Percentiles rank a stretch among this genome's conserved stretches.
Evolutionary conservation across 37 sponge, comb jelly and placozoan species (phyloP).

Genomic region (Spongilla lacustris): DNA sequence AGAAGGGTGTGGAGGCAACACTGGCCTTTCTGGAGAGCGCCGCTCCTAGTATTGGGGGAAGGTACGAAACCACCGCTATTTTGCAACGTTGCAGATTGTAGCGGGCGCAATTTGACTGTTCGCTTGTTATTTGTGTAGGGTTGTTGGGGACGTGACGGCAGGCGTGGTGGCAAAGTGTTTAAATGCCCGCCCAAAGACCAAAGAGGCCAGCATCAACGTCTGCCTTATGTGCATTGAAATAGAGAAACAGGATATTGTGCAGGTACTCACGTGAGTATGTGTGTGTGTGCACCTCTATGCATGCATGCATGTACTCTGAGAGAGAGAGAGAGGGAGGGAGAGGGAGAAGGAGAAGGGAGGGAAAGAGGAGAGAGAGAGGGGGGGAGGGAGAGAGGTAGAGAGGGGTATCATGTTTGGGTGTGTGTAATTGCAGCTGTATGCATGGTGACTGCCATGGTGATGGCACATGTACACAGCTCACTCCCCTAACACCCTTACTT

Average conservation of each 20-base stretch:
- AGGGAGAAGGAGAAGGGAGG: no score
- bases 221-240: conserved; percentile 93
- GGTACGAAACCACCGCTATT: conserved; percentile 71
- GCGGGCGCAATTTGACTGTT: not conserved
- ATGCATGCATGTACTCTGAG: no score
- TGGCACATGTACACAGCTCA: no score
- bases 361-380: no score
- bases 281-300: conserved; percentile 5
- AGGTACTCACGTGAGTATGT: conserved; percentile 22
- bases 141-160: conserved; percentile 70
- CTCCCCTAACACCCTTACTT: not conserved
- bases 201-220: conserved; percentile 59
- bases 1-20: conserved; percentile 92
- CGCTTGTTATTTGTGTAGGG: not conserved
- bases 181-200: conserved; percentile 90
- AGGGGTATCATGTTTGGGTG: no score
- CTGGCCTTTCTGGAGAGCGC: conserved; percentile 85
- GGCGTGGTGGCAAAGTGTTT: conserved; percentile 92
- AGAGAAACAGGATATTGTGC: conserved; percentile 81
- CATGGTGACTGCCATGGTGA: not conserved
- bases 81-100: no score
- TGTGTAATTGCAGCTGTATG: not conserved
- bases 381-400: no score
- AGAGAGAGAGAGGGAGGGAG: no score
- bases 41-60: conserved; percentile 57